These are phyloP conservation scores for Aldabrachelys gigantea DNA, from an alignment of 2,113 vertebrate genomes.

Conservation along the genomic window DNA sequence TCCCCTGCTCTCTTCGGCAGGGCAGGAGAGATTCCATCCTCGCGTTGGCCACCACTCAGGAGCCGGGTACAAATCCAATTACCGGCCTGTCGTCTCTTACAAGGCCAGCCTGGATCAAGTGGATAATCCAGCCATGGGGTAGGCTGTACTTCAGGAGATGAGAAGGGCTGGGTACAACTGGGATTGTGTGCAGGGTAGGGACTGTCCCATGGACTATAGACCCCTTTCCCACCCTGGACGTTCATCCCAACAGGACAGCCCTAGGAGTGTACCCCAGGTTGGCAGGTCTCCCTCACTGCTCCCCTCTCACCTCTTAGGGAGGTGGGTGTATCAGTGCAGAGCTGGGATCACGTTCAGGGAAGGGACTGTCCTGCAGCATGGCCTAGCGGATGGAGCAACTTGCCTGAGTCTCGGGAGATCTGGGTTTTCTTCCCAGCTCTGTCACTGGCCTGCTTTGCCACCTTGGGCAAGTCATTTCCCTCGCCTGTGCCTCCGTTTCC, in stretches of 20 bases:
- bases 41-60: conserved; percentile 35
- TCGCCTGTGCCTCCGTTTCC: too few relatives aligned
- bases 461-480: background rate
- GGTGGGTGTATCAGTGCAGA: background rate
- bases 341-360: background rate
- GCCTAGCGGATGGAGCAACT: background rate
- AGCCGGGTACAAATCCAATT: conserved; percentile 70
- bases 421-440: fast-evolving
- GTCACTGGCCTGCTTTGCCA: background rate
- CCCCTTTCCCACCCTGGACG: too few relatives aligned
- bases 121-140: conserved; percentile 61
- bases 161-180: background rate
- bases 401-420: background rate
- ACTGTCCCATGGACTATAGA: background rate
- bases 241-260: background rate
- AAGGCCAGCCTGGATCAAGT: conserved; percentile 25
- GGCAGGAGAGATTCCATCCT: conserved; percentile 63
- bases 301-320: background rate
- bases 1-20: background rate
- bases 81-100: conserved; percentile 46
- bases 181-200: background rate
- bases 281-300: background rate
- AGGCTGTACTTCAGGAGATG: background rate
- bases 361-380: background rate
- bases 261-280: background rate